Base-by-base conservation (phyloP, 2,888 invertebrate genomes). In the Tetanocera ferruginea region DNA sequence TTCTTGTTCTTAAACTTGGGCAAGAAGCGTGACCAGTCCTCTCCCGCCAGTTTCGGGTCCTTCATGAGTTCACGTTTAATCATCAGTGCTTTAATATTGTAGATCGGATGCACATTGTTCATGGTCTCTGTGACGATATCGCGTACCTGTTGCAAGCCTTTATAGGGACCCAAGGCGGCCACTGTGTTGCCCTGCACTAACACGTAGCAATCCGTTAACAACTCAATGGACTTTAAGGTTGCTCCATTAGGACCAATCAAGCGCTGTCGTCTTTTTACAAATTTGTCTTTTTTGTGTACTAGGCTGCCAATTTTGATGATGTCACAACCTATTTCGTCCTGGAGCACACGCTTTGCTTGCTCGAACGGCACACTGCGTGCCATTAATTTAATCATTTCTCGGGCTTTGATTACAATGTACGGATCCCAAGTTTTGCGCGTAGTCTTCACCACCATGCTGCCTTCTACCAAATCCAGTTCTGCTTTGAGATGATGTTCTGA, bases 341-440 rank as follows among this genome's bases (percentile, higher is more conserved):
- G 94, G 37, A 97, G 89, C 0, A 97, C 95, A 83, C 94, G 91
- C 17, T 94, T 93, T 3, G 98, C 98, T 90, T 99, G 98, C 90
- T 99, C 99, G 84, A 95, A 97, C 0, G 99, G 98, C 1, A 99
- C 99, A 89, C 98, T 98, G 83, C 99, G 92, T 0, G 98, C 96
- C 85, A 99, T 90, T 2, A 99, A 91, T 89, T 98, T 98, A 84
- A 99, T 96, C 91, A 99, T 93, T 89, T 99, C 99, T 80, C 99
- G 92, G 0, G 98, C 97, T 91, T 99, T 99, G 37, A 99, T 92
- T 64, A 99, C 96, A 75, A 98, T 95, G 84, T 95, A 99, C 0
- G 99, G 99, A 91, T 99, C 99, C 97, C 97, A 99, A 0, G 99
- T 99, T 91, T 98, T 98, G 75, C 96, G 92, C 0, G 98, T 98